Evolutionary conservation across 2,888 invertebrate species (phyloP).

Genomic region (Allolobophora icterica): DNA sequence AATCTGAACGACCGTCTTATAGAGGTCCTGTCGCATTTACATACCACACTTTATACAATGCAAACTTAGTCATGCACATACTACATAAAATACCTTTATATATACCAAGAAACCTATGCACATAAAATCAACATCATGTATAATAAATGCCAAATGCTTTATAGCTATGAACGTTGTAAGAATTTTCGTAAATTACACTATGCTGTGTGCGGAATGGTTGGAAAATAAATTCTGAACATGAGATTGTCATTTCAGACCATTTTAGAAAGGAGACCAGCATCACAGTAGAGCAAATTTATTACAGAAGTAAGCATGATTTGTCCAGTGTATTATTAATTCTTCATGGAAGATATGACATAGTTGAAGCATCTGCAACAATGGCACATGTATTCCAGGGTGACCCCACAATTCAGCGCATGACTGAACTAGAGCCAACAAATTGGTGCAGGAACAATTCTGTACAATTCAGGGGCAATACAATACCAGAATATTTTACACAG

Average conservation of each 20-base stretch:
- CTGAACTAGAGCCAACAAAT: too few species aligned
- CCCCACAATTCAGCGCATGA: too few species aligned
- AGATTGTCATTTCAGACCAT: too few species aligned
- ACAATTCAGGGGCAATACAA: too few species aligned
- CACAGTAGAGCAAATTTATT: not conserved
- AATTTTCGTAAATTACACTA: not conserved
- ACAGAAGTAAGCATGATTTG: not conserved
- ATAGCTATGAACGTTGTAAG: not conserved
- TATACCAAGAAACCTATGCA: not conserved
- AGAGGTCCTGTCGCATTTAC: not conserved
- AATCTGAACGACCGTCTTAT: not conserved
- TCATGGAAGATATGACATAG: too few species aligned
- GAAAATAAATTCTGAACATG: too few species aligned
- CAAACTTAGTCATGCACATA: not conserved
- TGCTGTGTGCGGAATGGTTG: too few species aligned
- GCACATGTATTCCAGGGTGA: not conserved
- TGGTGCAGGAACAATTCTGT: too few species aligned
- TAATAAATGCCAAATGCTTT: too few species aligned
- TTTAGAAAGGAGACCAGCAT: not conserved
- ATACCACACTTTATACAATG: not conserved
- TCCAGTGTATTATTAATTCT: not conserved
- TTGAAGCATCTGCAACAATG: too few species aligned
- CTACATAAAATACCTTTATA: not conserved
- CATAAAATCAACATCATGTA: not conserved
- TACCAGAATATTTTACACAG: too few species aligned